These are phyloP conservation scores for Alectoris magna DNA, from an alignment of 2,797 vertebrate species.

Conservation along the genomic window DNA sequence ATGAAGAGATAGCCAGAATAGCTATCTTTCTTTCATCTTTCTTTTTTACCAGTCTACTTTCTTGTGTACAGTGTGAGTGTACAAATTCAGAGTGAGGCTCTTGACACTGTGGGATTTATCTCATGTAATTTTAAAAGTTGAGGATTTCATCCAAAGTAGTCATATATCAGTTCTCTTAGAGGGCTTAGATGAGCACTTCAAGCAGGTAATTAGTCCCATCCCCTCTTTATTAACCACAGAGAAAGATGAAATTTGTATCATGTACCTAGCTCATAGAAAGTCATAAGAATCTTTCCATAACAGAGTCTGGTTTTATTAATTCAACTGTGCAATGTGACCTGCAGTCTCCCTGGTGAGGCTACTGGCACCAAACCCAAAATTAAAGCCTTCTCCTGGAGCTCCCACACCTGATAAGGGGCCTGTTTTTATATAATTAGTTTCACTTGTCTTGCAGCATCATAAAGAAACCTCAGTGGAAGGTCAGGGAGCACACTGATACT, in stretches of 20 bases:
- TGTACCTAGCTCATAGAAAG: background rate
- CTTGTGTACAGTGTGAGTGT: background rate
- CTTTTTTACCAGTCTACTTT: background rate
- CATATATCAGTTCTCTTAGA: background rate
- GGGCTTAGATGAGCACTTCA: background rate
- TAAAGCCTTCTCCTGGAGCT: background rate
- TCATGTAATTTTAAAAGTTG: background rate
- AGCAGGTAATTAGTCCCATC: background rate
- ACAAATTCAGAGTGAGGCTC: background rate
- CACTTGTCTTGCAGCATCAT: background rate
- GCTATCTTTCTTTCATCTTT: background rate
- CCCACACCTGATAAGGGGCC: background rate
- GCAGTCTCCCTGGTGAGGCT: background rate
- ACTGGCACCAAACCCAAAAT: background rate
- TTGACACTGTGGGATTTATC: background rate
- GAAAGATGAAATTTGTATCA: background rate
- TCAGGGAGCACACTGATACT: background rate
- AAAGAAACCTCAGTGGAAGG: background rate
- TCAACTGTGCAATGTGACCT: background rate
- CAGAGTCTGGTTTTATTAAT: background rate
- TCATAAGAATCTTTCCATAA: accelerated
- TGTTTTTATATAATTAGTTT: background rate
- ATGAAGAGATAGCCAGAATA: background rate
- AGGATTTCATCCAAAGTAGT: background rate
- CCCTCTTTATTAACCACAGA: background rate